Conservation (phyloP, 2,797 vertebrate genomes). For the Thripadectes ignobilis region DNA sequence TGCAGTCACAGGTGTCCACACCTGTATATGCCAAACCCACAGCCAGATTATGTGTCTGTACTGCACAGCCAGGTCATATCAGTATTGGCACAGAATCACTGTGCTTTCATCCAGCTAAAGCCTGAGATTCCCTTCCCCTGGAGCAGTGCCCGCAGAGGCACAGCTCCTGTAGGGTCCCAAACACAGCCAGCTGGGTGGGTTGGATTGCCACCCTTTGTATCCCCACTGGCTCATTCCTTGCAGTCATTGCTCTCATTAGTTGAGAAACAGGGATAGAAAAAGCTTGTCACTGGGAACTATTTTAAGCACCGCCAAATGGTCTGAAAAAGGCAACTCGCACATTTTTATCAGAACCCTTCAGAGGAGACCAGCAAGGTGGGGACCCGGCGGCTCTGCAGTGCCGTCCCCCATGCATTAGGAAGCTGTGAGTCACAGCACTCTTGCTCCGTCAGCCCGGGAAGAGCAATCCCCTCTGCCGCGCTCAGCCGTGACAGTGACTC, state of each 20-base stretch:
- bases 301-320: neutral
- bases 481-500: neutral
- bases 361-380: neutral
- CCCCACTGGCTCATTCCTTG: neutral
- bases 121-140: neutral
- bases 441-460: neutral
- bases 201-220: neutral
- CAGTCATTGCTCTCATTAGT: neutral
- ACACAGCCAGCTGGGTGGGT: neutral
- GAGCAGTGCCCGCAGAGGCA: too few relatives aligned
- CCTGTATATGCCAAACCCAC: neutral
- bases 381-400: neutral
- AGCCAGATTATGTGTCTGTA: accelerated
- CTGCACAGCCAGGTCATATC: neutral
- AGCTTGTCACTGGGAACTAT: neutral
- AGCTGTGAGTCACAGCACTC: neutral
- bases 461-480: neutral
- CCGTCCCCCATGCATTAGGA: accelerated
- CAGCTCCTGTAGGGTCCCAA: neutral
- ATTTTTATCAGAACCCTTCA: neutral
- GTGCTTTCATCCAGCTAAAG: neutral
- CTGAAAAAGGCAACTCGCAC: neutral
- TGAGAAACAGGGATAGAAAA: neutral
- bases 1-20: neutral
- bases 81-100: neutral